Conservation (phyloP, 2,888 invertebrate species). For the Leptinotarsa peninsularis region DNA sequence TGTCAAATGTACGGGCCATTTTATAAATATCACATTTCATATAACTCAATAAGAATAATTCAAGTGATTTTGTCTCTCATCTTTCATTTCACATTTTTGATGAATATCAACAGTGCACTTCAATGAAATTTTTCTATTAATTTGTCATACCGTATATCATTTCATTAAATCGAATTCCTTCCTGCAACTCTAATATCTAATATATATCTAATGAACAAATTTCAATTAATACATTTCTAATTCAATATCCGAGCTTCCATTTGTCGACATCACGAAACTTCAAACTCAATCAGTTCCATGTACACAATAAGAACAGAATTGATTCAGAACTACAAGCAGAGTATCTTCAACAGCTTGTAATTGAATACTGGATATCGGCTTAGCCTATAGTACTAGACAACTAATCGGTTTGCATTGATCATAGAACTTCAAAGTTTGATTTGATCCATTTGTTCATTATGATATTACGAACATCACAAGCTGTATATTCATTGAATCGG, state of each 20-base stretch:
- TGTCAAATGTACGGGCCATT: no score
- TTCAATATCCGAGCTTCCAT: slow-evolving; percentile 11
- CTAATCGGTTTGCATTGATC: background rate
- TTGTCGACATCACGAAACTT: slow-evolving; percentile 6
- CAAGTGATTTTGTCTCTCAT: no score
- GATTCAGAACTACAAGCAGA: slow-evolving; percentile 1
- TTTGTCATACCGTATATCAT: background rate
- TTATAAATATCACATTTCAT: no score
- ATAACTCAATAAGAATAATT: no score
- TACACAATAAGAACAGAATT: slow-evolving; percentile 5
- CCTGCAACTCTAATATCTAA: background rate
- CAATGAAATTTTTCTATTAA: background rate
- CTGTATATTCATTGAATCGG: background rate
- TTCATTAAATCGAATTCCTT: slow-evolving; percentile 5
- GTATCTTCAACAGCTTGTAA: background rate
- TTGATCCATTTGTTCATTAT: background rate
- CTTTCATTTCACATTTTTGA: background rate
- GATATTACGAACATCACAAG: background rate
- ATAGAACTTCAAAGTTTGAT: background rate
- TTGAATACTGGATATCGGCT: slow-evolving; percentile 12
- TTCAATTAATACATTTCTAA: slow-evolving; percentile 11
- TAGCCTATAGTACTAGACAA: background rate
- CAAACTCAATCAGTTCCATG: slow-evolving; percentile 6
- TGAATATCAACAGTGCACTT: background rate
- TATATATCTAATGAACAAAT: background rate